phyloP scores from a whole-genome alignment of 2,797 vertebrate genomes.

The Lycodopsis pacificus region DNA sequence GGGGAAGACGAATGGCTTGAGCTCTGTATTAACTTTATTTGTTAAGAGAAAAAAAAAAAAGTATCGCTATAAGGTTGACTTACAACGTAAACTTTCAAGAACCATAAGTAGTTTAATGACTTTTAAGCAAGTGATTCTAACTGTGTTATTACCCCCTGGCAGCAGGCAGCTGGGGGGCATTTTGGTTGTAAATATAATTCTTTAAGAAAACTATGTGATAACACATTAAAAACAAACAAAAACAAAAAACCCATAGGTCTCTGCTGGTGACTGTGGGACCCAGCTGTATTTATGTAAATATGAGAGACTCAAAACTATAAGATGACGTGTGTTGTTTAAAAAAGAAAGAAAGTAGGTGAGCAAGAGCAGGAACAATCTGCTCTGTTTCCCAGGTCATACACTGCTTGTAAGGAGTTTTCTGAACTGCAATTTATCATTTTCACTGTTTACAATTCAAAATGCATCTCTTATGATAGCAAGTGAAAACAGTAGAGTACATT shows the following conservation, averaged over 20 bases:
- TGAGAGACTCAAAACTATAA: slow-evolving; percentile 85
- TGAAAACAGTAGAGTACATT: slow-evolving; percentile 81
- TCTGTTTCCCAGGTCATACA: slow-evolving; percentile 75
- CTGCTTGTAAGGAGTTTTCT: slow-evolving; percentile 85
- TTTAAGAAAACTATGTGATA: slow-evolving; percentile 86
- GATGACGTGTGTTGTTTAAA: slow-evolving; percentile 74
- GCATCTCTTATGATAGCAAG: slow-evolving; percentile 89
- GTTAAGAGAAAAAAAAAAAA: slow-evolving; percentile 73
- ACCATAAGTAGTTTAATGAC: slow-evolving; percentile 78
- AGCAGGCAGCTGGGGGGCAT: slow-evolving; percentile 87
- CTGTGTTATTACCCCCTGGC: slow-evolving; percentile 79
- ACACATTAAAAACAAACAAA: slow-evolving; percentile 76
- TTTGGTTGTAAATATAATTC: slow-evolving; percentile 88
- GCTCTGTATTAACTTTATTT: slow-evolving; percentile 85
- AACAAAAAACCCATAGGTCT: slow-evolving; percentile 73
- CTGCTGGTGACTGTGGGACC: slow-evolving; percentile 74
- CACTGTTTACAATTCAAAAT: slow-evolving; percentile 89
- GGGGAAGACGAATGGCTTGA: slow-evolving; percentile 80
- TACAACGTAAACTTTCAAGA: slow-evolving; percentile 76
- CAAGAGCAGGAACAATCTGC: slow-evolving; percentile 60
- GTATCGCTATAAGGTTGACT: slow-evolving; percentile 84
- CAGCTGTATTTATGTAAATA: slow-evolving; percentile 86
- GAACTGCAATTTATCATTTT: slow-evolving; percentile 87
- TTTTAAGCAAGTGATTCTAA: slow-evolving; percentile 83
- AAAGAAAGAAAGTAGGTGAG: slow-evolving; percentile 59